A percentile compares a stretch with the other conserved stretches of the same genome.
Evolutionary conservation across 2,797 vertebrate species (phyloP).

Genomic region (Rousettus madagascariensis): DNA sequence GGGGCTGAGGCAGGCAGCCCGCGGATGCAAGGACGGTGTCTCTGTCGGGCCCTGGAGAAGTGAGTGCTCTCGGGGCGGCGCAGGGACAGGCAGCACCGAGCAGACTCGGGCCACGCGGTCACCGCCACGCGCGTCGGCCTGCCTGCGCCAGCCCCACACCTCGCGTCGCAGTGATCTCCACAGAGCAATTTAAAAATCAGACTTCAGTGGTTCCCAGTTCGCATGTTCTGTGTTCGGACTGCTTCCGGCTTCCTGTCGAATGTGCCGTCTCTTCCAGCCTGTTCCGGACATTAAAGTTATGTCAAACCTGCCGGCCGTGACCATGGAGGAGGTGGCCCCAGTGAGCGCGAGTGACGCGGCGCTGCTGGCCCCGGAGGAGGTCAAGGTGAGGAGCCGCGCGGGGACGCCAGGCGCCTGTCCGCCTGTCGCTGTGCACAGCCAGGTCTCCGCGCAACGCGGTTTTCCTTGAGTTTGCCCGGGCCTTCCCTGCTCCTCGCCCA

Average conservation of each 20-base stretch:
- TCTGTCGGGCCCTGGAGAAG: too few species aligned
- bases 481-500: neutral
- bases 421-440: neutral
- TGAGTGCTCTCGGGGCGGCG: neutral
- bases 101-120: too few species aligned
- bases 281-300: slow-evolving; percentile 96
- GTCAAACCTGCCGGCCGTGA: slow-evolving; percentile 94
- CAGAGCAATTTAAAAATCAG: neutral
- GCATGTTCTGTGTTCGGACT: neutral
- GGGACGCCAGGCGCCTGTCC: too few species aligned
- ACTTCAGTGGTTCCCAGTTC: neutral
- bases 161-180: neutral
- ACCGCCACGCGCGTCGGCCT: neutral
- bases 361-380: slow-evolving; percentile 96
- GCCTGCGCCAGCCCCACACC: neutral
- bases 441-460: fast-evolving
- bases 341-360: slow-evolving; percentile 92
- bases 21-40: too few species aligned
- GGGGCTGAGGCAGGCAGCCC: neutral
- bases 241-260: neutral
- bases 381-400: slow-evolving; percentile 88
- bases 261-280: slow-evolving; percentile 82
- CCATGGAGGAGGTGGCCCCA: slow-evolving; percentile 97
- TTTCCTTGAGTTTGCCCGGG: neutral
- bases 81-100: neutral